Evolutionary conservation across 2,888 invertebrate species (phyloP).

Genomic region (Tenthredo distinguenda): DNA sequence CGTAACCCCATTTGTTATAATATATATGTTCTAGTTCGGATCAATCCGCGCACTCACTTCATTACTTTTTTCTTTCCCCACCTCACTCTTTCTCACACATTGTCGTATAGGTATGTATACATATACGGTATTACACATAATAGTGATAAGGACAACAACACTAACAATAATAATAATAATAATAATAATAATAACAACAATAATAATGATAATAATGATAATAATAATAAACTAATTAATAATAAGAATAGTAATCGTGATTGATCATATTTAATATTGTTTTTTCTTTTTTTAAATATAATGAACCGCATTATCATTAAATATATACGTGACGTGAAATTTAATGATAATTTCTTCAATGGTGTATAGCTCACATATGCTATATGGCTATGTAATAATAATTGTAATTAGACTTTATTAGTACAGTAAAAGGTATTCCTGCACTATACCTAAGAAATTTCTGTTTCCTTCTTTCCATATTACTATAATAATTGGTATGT

Average conservation of each 20-base stretch:
- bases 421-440: background rate
- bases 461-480: background rate
- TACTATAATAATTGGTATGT: background rate
- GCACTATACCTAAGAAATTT: background rate
- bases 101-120: background rate
- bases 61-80: background rate
- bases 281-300: background rate
- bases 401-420: background rate
- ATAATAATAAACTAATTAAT: background rate
- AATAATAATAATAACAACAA: background rate
- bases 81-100: background rate
- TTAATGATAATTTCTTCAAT: background rate
- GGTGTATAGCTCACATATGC: background rate
- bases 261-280: constrained; percentile 7
- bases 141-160: background rate
- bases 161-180: too few species aligned
- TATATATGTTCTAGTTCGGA: background rate
- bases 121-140: background rate
- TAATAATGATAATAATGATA: background rate
- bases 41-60: constrained; percentile 1
- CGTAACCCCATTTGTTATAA: background rate
- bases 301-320: background rate
- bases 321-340: background rate
- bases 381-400: background rate
- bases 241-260: background rate